Percentiles rank a stretch among this genome's conserved stretches.
Conservation (phyloP, 1,140 invertebrate species). For the Conus betulinus region DNA sequence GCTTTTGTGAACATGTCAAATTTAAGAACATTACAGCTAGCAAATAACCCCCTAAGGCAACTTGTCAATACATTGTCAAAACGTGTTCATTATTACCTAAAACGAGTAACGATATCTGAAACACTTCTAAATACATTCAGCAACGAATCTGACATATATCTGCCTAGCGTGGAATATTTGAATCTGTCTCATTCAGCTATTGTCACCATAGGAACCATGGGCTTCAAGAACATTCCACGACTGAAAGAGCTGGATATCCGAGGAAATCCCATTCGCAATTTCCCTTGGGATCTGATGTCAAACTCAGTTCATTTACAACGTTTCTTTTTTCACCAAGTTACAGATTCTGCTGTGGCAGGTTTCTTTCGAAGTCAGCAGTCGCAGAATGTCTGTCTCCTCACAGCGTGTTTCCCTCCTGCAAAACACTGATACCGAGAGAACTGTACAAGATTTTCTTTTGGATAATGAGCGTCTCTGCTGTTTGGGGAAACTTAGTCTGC, state of each 20-base stretch:
- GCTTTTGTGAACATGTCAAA: constrained; percentile 14
- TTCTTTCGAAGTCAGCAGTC: too few relatives aligned
- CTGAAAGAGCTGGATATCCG: constrained; percentile 1
- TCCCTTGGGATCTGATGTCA: constrained; percentile 38
- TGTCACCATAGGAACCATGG: too few relatives aligned
- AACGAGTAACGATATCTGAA: background rate
- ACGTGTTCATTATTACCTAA: background rate
- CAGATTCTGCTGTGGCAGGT: too few relatives aligned
- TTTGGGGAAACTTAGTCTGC: too few relatives aligned
- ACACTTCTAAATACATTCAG: background rate
- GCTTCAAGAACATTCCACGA: background rate
- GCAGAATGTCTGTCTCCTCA: too few relatives aligned
- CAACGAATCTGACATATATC: background rate
- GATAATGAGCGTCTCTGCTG: too few relatives aligned
- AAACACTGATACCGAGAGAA: too few relatives aligned
- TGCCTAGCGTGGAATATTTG: constrained; percentile 17
- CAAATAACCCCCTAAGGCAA: constrained; percentile 14
- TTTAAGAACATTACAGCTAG: constrained; percentile 25
- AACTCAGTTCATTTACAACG: background rate
- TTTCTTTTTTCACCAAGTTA: too few relatives aligned
- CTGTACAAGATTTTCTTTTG: too few relatives aligned
- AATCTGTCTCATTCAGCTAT: background rate
- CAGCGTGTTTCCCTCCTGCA: too few relatives aligned
- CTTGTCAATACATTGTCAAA: background rate
- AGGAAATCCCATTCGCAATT: background rate